Evolutionary conservation across 2,113 vertebrate genomes (phyloP).

Genomic region (Hydrolagus affinis): DNA sequence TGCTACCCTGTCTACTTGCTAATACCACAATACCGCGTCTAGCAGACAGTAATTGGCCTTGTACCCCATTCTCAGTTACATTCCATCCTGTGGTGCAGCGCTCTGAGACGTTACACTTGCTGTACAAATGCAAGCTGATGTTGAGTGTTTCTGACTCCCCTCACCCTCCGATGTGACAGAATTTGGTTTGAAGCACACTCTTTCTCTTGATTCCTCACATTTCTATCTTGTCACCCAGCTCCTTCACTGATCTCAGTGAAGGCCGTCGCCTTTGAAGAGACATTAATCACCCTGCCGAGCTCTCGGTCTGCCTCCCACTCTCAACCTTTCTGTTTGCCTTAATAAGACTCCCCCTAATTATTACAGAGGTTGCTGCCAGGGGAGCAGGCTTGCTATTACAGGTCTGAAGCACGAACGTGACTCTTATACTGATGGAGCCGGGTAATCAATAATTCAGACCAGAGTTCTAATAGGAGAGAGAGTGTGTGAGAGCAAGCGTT

Average conservation of each 20-base stretch:
- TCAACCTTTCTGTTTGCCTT: slow-evolving; percentile 72
- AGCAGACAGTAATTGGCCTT: too few relatives aligned
- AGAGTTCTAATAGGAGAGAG: slow-evolving; percentile 77
- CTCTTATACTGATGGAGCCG: slow-evolving; percentile 88
- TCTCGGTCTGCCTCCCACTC: slow-evolving; percentile 56
- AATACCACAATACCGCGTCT: too few relatives aligned
- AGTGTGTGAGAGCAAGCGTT: slow-evolving; percentile 59
- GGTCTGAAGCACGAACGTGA: slow-evolving; percentile 82
- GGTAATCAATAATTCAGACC: slow-evolving; percentile 98
- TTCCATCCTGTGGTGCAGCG: too few relatives aligned
- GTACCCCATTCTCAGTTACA: too few relatives aligned
- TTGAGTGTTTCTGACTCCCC: too few relatives aligned
- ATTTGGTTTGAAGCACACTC: too few relatives aligned
- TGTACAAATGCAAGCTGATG: too few relatives aligned
- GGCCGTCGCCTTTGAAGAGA: slow-evolving; percentile 60
- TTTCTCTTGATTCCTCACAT: too few relatives aligned
- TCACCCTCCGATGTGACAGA: too few relatives aligned
- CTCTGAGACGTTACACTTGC: too few relatives aligned
- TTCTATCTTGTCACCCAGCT: too few relatives aligned
- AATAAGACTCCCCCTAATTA: slow-evolving; percentile 99
- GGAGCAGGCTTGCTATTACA: slow-evolving; percentile 72
- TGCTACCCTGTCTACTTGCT: too few relatives aligned
- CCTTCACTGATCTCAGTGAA: slow-evolving; percentile 53
- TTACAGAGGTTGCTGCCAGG: slow-evolving; percentile 85
- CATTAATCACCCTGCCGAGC: slow-evolving; percentile 72